These are phyloP conservation scores for Artibeus lituratus DNA, from an alignment of 2,797 vertebrate species.

Conservation along the genomic window DNA sequence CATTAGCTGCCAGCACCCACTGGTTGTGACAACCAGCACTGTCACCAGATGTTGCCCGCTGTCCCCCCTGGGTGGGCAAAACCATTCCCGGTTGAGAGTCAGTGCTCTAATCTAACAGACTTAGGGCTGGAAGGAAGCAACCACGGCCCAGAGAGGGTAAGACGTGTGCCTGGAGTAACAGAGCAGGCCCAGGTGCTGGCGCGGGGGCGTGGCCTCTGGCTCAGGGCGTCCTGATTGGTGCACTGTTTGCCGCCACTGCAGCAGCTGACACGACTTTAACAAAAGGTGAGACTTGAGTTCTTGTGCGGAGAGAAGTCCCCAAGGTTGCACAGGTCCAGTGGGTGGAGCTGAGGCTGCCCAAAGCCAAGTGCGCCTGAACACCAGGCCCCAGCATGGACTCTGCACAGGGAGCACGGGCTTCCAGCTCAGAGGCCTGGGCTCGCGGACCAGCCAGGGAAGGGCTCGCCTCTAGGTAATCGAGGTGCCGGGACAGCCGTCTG, in stretches of 20 bases:
- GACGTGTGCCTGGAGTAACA: neutral
- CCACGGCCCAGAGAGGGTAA: neutral
- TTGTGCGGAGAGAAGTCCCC: neutral
- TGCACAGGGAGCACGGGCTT: neutral
- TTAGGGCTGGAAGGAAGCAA: neutral
- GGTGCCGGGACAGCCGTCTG: fast-evolving
- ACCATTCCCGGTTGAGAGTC: neutral
- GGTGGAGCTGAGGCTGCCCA: too few species aligned
- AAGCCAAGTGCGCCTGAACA: neutral
- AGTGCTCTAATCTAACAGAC: neutral
- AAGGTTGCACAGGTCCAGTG: too few species aligned
- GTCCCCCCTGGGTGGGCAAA: neutral
- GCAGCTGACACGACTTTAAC: neutral
- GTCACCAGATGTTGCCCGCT: neutral
- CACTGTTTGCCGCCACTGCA: fast-evolving
- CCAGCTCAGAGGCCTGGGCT: fast-evolving
- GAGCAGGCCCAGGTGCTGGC: neutral
- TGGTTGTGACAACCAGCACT: neutral
- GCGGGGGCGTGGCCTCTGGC: neutral
- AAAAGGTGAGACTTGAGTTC: neutral
- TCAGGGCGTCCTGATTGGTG: neutral
- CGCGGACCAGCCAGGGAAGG: neutral
- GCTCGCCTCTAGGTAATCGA: neutral
- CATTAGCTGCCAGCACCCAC: neutral
- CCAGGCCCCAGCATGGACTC: neutral